phyloP scores from a whole-genome alignment of 2,888 invertebrate species.

The Hypselothyrea guttata region DNA sequence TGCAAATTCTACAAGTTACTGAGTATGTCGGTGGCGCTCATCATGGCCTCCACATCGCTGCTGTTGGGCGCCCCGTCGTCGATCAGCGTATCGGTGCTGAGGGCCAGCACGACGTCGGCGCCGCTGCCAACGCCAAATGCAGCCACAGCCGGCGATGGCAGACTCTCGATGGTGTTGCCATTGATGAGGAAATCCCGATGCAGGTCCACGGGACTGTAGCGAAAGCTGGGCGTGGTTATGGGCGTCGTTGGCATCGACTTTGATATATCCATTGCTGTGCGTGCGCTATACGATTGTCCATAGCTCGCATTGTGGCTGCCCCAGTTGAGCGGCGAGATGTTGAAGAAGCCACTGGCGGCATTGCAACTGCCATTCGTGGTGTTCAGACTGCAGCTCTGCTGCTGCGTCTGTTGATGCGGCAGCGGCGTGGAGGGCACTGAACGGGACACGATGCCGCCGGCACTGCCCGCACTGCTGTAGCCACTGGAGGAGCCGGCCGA shows the following conservation, averaged over 20 bases:
- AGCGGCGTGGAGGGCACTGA: constrained; percentile 88
- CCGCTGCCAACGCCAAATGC: constrained; percentile 35
- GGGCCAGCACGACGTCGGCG: constrained; percentile 39
- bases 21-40: constrained; percentile 80
- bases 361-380: constrained; percentile 37
- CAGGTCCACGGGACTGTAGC: constrained; percentile 83
- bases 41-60: constrained; percentile 79
- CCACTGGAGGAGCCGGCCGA: constrained; percentile 79
- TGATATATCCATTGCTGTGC: constrained; percentile 84
- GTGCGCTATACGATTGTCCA: constrained; percentile 44
- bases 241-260: constrained; percentile 92
- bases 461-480: constrained; percentile 74
- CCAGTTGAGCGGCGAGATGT: constrained; percentile 56
- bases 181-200: constrained; percentile 85
- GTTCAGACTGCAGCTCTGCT: constrained; percentile 29
- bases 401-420: constrained; percentile 81
- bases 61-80: constrained; percentile 58
- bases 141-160: constrained; percentile 67
- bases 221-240: constrained; percentile 84
- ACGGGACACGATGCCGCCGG: constrained; percentile 83
- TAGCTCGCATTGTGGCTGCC: constrained; percentile 37
- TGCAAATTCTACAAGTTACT: constrained; percentile 80
- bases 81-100: constrained; percentile 63
- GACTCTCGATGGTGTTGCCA: constrained; percentile 84
- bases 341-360: constrained; percentile 50